These are phyloP conservation scores for Margarornis squamiger DNA, from an alignment of 2,797 vertebrate genomes.

Conservation along the genomic window DNA sequence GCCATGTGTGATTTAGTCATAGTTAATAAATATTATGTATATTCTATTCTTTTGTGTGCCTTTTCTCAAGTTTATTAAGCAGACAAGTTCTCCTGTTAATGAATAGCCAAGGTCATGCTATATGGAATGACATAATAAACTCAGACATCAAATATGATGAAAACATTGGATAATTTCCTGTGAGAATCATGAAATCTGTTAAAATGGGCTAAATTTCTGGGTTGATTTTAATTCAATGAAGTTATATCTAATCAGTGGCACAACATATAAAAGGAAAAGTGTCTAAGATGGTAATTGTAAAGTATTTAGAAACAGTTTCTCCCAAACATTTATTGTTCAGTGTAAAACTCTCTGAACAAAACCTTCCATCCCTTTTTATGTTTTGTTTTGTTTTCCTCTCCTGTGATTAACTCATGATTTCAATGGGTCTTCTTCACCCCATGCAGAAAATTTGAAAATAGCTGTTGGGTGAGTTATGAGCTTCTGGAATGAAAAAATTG, in stretches of 20 bases:
- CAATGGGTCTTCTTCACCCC: background rate
- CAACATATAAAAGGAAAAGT: background rate
- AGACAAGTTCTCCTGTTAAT: background rate
- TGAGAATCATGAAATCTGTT: background rate
- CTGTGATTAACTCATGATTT: background rate
- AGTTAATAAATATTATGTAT: background rate
- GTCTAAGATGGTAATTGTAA: background rate
- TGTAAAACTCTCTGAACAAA: background rate
- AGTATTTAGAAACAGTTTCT: background rate
- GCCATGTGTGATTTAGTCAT: background rate
- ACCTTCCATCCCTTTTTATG: background rate
- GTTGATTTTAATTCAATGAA: background rate
- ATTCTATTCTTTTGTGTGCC: background rate
- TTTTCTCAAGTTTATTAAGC: background rate
- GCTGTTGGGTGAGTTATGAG: background rate
- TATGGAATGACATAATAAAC: background rate
- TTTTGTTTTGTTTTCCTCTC: background rate
- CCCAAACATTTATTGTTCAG: background rate
- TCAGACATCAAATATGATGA: background rate
- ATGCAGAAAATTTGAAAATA: background rate
- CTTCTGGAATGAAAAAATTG: background rate
- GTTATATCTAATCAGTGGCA: background rate
- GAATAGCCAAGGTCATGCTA: background rate
- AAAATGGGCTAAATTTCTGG: background rate
- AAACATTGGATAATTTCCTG: background rate